Conservation (phyloP, 2,113 vertebrate species). For the Lepus timidus region DNA sequence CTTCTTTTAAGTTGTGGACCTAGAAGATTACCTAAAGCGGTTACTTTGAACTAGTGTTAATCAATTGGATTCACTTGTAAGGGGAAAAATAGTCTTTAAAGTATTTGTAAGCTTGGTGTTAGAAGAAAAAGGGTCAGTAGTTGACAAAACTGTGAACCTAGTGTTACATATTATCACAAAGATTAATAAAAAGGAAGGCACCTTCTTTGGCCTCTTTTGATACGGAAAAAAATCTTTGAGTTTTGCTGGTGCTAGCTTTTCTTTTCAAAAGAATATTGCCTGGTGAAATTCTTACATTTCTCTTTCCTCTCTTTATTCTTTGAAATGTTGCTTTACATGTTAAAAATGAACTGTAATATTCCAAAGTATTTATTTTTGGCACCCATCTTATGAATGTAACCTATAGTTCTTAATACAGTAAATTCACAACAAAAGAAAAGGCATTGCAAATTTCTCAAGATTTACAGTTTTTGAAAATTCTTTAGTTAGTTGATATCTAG, state of each 20-base stretch:
- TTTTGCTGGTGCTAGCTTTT: constrained; percentile 21
- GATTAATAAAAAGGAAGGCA: constrained; percentile 28
- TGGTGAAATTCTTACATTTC: constrained; percentile 39
- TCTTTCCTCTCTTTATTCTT: neutral
- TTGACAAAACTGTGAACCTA: constrained; percentile 41
- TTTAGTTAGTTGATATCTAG: neutral
- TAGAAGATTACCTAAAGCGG: constrained; percentile 17
- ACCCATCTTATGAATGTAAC: neutral
- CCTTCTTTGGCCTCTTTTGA: constrained; percentile 1
- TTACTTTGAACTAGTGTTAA: constrained; percentile 58
- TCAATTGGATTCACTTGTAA: constrained; percentile 23
- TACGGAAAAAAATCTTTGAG: neutral
- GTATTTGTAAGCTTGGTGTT: constrained; percentile 39
- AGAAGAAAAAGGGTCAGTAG: constrained; percentile 27
- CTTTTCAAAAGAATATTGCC: constrained; percentile 18
- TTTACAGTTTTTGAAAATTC: neutral
- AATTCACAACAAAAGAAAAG: neutral
- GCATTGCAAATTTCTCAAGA: neutral
- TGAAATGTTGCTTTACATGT: constrained; percentile 24
- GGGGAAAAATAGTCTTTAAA: constrained; percentile 36
- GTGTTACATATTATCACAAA: constrained; percentile 19
- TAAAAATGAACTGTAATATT: constrained; percentile 16
- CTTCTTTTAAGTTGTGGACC: constrained; percentile 16
- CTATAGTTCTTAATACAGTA: neutral
- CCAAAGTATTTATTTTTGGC: neutral